Percentiles rank a stretch among this genome's conserved stretches.
Conservation (phyloP, 2,113 vertebrate species). For the Emydocephalus ijimae region DNA sequence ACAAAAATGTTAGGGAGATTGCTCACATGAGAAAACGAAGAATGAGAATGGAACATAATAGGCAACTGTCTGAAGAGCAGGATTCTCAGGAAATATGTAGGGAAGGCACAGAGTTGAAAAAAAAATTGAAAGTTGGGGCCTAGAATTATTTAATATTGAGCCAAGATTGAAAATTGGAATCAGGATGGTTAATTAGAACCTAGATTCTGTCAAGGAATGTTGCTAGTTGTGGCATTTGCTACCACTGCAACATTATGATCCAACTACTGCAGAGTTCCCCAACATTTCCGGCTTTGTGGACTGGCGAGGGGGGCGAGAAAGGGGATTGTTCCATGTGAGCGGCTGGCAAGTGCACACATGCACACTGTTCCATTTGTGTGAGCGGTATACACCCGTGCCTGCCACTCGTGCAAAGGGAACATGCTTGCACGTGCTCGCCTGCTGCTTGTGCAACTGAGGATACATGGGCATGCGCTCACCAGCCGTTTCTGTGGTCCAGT, state of each 20-base stretch:
- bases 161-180: background rate
- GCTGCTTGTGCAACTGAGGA: too few species aligned
- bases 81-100: background rate
- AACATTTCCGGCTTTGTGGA: too few species aligned
- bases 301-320: too few species aligned
- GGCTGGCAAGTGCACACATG: too few species aligned
- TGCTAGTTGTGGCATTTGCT: background rate
- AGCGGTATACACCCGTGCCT: too few species aligned
- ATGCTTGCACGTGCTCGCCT: too few species aligned
- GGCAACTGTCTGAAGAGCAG: background rate
- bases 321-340: too few species aligned
- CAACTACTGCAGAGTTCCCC: background rate
- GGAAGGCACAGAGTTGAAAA: background rate
- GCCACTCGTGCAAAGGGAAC: too few species aligned
- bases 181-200: background rate
- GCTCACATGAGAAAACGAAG: background rate
- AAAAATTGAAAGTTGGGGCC: background rate
- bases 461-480: too few species aligned
- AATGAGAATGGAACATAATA: background rate
- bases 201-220: background rate
- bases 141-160: background rate
- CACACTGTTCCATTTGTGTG: too few species aligned
- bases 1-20: background rate
- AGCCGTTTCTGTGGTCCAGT: too few species aligned
- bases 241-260: background rate